Base-by-base conservation (phyloP, 2,888 invertebrate genomes). In the Dusona sp. region DNA sequence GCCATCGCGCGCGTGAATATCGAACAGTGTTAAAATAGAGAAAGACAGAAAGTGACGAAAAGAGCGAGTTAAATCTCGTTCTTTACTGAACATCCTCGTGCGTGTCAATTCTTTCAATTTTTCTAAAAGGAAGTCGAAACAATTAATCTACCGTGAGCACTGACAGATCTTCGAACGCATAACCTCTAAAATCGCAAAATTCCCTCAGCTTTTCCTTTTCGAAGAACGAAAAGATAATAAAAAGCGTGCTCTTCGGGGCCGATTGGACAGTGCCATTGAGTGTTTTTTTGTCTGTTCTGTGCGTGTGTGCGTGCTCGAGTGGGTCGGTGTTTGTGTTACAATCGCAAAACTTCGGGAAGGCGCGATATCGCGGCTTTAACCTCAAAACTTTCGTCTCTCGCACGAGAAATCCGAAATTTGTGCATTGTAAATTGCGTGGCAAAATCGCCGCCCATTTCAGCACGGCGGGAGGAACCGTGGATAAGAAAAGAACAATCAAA, bases 231-330 rank as follows among this genome's bases (percentile, higher is more conserved):
- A 6, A 42, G 38, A 29, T 2, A 22, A 74, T 54, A 77, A 79
- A 74, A 65, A 73, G 48, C 11, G n/a, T 38, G 29, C 77, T 73
- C 73, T 61, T 8, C 80, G 75, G 11, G 81, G 36, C 73, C 72
- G 72, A 84, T 86, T 86, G 90, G 85, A 90, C 87, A 82, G 88
- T 88, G 88, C 88, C 89, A 88, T 90, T 90, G 88, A 88, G 79
- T 25, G 54, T 87, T 57, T 42, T 33, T 57, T n/a, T 36, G 9
- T 36, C 48, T 33, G 38, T 11, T 7, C 25, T 2, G 11, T 8
- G 22, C 36, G 48, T 45, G 75, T 45, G 75, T 25, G 1, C 29
- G 57, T 8, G 19, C n/a, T 13, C 22, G 73, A 29, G 33, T 73
- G 36, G 22, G 36, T 42, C 3, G 9, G 36, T 74, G 42, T 25